Evolutionary conservation across 2,888 invertebrate species (phyloP).

Genomic region (Biston betularia): DNA sequence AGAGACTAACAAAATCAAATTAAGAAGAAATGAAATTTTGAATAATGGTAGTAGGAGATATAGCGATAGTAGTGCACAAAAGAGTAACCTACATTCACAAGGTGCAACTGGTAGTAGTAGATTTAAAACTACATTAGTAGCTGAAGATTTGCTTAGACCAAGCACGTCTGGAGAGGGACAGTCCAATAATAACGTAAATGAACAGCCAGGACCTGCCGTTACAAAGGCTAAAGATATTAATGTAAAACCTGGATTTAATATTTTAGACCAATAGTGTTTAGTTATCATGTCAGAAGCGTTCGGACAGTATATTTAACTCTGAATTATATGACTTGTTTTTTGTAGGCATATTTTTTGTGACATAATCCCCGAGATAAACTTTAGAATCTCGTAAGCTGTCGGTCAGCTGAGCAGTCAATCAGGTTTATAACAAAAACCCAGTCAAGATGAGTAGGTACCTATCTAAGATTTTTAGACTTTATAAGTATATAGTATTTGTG

Average conservation of each 20-base stretch:
- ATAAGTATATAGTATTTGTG: conserved; percentile 13
- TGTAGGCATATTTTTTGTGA: not conserved
- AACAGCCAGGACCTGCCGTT: conserved; percentile 57
- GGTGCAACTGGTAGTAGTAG: conserved; percentile 66
- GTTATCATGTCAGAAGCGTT: too few relatives aligned
- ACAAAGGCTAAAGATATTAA: conserved; percentile 70
- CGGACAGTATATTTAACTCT: too few relatives aligned
- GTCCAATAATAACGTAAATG: conserved; percentile 55
- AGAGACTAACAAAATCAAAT: conserved; percentile 61
- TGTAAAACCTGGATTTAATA: conserved; percentile 74
- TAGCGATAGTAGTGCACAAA: conserved; percentile 75
- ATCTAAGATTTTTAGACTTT: not conserved
- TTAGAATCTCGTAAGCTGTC: not conserved
- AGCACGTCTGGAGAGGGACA: conserved; percentile 61
- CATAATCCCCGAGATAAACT: not conserved
- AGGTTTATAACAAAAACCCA: too few relatives aligned
- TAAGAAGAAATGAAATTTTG: conserved; percentile 63
- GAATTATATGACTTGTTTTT: not conserved
- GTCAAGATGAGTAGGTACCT: not conserved
- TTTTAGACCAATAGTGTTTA: conserved; percentile 50
- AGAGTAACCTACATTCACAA: conserved; percentile 59
- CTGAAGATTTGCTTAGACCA: conserved; percentile 65
- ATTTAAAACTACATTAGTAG: conserved; percentile 76
- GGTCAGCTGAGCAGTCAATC: too few relatives aligned
- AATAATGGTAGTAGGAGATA: conserved; percentile 75